These are phyloP conservation scores for Hypotaenidia okinawae DNA, from an alignment of 2,797 vertebrate species.

Conservation along the genomic window DNA sequence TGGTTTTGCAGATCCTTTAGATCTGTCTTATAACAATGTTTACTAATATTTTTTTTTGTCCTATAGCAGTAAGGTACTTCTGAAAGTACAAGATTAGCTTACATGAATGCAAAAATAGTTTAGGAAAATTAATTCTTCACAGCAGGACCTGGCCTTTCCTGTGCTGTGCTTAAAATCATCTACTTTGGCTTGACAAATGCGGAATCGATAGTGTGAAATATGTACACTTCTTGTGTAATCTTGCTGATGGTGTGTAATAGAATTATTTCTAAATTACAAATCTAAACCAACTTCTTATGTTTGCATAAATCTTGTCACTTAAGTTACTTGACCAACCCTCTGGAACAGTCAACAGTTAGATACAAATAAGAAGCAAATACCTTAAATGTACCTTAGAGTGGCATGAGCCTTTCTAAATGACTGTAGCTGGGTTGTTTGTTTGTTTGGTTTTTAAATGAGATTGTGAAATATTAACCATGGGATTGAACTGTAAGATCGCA, in stretches of 20 bases:
- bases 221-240: neutral
- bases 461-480: accelerated
- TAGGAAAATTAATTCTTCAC: neutral
- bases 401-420: neutral
- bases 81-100: neutral
- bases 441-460: neutral
- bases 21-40: neutral
- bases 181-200: neutral
- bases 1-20: neutral
- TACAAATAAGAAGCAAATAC: neutral
- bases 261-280: neutral
- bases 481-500: neutral
- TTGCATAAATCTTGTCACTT: neutral
- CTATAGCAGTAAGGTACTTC: neutral
- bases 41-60: neutral
- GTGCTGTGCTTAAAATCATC: neutral
- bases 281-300: neutral
- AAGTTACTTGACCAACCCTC: neutral
- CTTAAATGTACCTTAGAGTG: neutral
- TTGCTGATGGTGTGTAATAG: neutral
- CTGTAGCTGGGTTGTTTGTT: no score
- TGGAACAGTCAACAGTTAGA: neutral
- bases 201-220: neutral
- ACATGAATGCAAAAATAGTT: accelerated
- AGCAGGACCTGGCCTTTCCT: neutral